A percentile compares a stretch with the other conserved stretches of the same genome.
These are phyloP conservation scores for Diachasma alloeum DNA, from an alignment of 1,140 invertebrate species.

Conservation along the genomic window DNA sequence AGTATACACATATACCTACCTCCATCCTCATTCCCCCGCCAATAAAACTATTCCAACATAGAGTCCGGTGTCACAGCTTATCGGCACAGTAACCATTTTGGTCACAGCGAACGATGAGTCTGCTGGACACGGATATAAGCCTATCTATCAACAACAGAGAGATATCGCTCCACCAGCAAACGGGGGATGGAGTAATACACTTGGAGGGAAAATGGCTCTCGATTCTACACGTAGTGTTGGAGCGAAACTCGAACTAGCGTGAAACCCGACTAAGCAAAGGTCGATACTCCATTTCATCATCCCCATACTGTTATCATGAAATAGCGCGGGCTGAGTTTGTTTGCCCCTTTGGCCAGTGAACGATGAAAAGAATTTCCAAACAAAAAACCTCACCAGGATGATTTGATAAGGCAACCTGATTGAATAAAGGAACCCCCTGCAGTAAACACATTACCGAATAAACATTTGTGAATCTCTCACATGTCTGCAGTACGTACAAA, in stretches of 20 bases:
- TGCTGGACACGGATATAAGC: background rate
- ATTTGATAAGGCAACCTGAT: background rate
- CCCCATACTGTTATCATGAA: background rate
- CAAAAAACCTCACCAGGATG: no score
- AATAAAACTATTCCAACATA: background rate
- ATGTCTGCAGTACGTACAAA: background rate
- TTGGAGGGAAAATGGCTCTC: background rate
- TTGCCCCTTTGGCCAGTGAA: no score
- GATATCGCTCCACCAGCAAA: background rate
- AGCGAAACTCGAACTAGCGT: background rate
- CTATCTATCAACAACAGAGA: conserved; percentile 1
- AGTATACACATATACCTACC: background rate
- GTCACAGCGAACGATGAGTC: background rate
- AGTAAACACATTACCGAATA: background rate
- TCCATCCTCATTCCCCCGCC: background rate
- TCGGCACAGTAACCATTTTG: background rate
- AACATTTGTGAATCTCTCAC: background rate
- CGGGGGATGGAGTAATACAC: background rate
- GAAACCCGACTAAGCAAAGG: conserved; percentile 6
- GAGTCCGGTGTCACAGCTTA: background rate
- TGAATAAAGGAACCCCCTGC: background rate
- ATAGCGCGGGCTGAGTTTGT: no score
- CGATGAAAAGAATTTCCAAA: no score
- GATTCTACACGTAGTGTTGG: background rate
- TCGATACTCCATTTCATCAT: background rate